A percentile compares a stretch with the other conserved stretches of the same genome.
Conservation (phyloP, 2,888 invertebrate species). For the Oeneis ivallda region DNA sequence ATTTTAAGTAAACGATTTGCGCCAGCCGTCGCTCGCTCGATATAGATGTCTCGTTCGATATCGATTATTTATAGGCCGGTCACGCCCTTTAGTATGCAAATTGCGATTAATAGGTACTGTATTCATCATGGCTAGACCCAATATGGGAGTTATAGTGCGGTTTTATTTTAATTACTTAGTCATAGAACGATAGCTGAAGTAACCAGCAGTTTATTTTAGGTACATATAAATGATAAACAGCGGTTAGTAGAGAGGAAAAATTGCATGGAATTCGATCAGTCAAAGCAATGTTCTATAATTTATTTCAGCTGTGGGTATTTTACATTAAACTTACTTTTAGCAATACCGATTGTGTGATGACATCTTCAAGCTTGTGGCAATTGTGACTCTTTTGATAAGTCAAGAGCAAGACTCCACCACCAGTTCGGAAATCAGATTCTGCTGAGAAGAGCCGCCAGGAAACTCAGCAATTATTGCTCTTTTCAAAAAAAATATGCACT, state of each 20-base stretch:
- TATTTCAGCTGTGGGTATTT: too few relatives aligned
- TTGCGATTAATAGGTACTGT: constrained; percentile 35
- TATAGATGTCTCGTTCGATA: constrained; percentile 37
- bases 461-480: too few relatives aligned
- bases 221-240: not conserved
- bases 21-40: constrained; percentile 28
- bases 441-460: too few relatives aligned
- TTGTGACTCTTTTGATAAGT: too few relatives aligned
- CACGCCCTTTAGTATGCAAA: constrained; percentile 55
- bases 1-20: constrained; percentile 36
- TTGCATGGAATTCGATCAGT: not conserved
- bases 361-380: too few relatives aligned
- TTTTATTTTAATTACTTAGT: constrained; percentile 37
- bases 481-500: too few relatives aligned
- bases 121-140: constrained; percentile 35
- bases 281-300: not conserved
- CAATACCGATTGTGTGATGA: too few relatives aligned
- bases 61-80: constrained; percentile 49
- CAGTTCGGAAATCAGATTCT: too few relatives aligned
- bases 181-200: constrained; percentile 16
- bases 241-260: constrained; percentile 2
- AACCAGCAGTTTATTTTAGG: constrained; percentile 1
- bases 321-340: too few relatives aligned
- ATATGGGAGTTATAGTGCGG: constrained; percentile 36
- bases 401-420: too few relatives aligned